phyloP scores from a whole-genome alignment of 2,113 vertebrate species.

The Falcunculus frontatus region DNA sequence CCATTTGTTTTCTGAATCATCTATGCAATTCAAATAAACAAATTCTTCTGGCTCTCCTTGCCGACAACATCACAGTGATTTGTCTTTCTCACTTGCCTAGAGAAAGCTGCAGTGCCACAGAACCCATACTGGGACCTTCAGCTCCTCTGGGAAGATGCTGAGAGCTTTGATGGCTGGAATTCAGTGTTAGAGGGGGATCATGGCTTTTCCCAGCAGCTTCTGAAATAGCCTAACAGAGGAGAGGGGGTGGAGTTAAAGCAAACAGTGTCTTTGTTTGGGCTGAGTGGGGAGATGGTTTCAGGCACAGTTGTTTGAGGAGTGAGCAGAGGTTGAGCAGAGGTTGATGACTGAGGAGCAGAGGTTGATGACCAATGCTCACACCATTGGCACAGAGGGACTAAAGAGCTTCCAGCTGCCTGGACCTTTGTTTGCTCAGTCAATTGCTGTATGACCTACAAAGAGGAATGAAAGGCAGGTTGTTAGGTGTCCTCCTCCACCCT shows the following conservation, averaged over 20 bases:
- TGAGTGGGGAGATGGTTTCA: background rate
- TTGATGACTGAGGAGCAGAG: background rate
- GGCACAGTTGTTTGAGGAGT: background rate
- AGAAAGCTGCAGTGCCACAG: background rate
- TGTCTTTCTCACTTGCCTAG: background rate
- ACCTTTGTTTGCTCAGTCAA: background rate
- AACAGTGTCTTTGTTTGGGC: background rate
- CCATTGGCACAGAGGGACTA: background rate
- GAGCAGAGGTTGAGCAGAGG: background rate
- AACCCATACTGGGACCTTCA: background rate
- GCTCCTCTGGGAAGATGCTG: constrained; percentile 11
- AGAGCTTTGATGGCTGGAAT: background rate
- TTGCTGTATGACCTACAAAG: background rate
- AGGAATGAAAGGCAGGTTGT: background rate
- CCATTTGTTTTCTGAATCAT: constrained; percentile 53
- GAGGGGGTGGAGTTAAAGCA: background rate
- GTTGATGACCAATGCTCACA: background rate
- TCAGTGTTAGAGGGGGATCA: background rate
- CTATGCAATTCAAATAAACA: constrained; percentile 32
- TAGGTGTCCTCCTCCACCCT: background rate
- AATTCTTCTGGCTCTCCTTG: background rate
- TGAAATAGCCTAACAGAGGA: background rate
- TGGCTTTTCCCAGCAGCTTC: constrained; percentile 13
- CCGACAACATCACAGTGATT: background rate
- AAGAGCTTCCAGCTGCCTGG: background rate